Evolutionary conservation across 2,797 vertebrate genomes (phyloP).

Genomic region (Sebastes oblongus): DNA sequence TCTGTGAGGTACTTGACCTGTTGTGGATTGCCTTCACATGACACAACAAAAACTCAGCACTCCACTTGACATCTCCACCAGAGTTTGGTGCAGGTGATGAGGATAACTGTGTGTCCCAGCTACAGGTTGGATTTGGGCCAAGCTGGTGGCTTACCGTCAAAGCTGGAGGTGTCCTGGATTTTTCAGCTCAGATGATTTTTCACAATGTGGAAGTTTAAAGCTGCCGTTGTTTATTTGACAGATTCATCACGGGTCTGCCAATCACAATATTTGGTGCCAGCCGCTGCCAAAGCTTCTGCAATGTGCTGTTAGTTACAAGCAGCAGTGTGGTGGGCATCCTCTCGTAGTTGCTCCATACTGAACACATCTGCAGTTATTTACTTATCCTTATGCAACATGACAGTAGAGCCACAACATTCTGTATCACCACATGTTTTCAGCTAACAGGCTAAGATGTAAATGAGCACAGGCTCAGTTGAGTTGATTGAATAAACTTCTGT

Average conservation of each 20-base stretch:
- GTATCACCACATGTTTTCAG: background rate
- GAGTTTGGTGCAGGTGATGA: background rate
- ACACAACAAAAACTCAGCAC: background rate
- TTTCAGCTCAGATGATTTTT: conserved; percentile 21
- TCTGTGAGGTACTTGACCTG: background rate
- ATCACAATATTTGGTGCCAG: background rate
- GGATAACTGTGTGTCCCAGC: background rate
- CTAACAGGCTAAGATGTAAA: background rate
- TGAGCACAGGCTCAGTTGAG: background rate
- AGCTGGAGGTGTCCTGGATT: conserved; percentile 11
- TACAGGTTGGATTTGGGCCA: background rate
- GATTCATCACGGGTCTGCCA: background rate
- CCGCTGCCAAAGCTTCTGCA: conserved; percentile 3
- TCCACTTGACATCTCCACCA: background rate
- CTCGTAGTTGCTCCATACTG: background rate
- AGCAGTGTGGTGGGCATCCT: background rate
- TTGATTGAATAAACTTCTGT: background rate
- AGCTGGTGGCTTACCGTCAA: background rate
- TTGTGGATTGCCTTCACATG: background rate
- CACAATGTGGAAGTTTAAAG: conserved; percentile 17
- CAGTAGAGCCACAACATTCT: background rate
- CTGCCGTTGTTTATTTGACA: background rate
- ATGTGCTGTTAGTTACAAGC: background rate
- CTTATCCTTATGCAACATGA: background rate
- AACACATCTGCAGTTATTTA: background rate